These are phyloP conservation scores for Cyprinodon variegatus DNA, from an alignment of 2,113 vertebrate genomes.

Conservation along the genomic window DNA sequence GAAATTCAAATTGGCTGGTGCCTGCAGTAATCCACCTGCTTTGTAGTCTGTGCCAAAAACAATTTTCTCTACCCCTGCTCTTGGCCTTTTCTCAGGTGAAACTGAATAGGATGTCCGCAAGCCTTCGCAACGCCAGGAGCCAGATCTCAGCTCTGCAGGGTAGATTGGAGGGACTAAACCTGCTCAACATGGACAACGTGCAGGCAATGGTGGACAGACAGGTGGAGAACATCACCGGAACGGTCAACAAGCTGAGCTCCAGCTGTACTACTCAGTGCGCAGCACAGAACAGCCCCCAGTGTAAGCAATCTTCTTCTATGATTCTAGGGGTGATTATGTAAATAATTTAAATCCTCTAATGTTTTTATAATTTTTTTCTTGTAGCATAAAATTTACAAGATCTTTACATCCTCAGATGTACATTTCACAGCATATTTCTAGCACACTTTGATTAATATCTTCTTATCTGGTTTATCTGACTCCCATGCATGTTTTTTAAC, in stretches of 20 bases:
- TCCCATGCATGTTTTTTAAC: slow-evolving; percentile 4
- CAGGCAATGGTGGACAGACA: slow-evolving; percentile 86
- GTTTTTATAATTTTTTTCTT: neutral
- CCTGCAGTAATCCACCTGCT: slow-evolving; percentile 59
- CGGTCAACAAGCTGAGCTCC: slow-evolving; percentile 84
- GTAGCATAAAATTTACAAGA: slow-evolving; percentile 1
- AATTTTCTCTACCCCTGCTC: slow-evolving; percentile 18
- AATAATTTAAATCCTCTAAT: neutral
- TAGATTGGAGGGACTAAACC: slow-evolving; percentile 85
- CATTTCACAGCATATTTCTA: neutral
- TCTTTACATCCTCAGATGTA: neutral
- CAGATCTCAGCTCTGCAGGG: slow-evolving; percentile 86
- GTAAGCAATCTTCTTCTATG: slow-evolving; percentile 62
- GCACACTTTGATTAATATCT: neutral
- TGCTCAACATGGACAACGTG: slow-evolving; percentile 87
- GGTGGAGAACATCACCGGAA: slow-evolving; percentile 87
- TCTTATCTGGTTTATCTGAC: neutral
- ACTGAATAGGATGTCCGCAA: slow-evolving; percentile 87
- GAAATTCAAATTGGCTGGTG: slow-evolving; percentile 52
- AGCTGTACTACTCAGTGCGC: slow-evolving; percentile 86
- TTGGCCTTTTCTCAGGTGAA: slow-evolving; percentile 79
- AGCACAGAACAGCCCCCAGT: slow-evolving; percentile 43
- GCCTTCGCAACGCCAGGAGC: slow-evolving; percentile 85
- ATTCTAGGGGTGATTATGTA: neutral
- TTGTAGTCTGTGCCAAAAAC: slow-evolving; percentile 52